Base-by-base conservation (phyloP, 2,888 invertebrate genomes). In the Chloromyia formosa region DNA sequence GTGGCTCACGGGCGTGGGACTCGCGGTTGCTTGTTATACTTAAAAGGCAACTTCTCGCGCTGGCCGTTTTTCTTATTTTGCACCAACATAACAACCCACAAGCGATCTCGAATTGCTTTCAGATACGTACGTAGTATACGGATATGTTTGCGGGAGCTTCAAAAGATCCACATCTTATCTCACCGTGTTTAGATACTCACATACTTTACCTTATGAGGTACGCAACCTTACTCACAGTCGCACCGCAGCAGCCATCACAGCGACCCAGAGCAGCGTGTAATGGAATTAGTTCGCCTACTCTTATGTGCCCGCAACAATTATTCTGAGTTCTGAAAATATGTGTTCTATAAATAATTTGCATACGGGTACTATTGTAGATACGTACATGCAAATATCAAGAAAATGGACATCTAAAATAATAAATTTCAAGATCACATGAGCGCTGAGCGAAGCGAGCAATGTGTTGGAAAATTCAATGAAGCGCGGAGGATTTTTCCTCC, bases 131-230 rank as follows among this genome's bases (percentile, higher is more conserved):
- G 2, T 35, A 35, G 3, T 35, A 35, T 35, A 35, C 27, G 27
- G 27, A 35, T 35, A 22, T 18, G 22, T 35, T 20, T 16, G 40
- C 40, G 45, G 10, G 66, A 49, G 49, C 66, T 49, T 45, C 22
- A 20, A 45, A 66, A 66, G 66, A 56, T 18, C 10, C 22, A 53
- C 16, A 53, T 16, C n/a, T 53, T n/a, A 16, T 16, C 16, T 53
- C n/a, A 16, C 53, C 16, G 14, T 14, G 27, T 49, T 49, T 35
- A 9, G 3, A n/a, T 56, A 10, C 18, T 10, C 18, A 56, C 20
- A 66, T 18, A 45, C 35, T 66, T 45, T 66, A 66, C 66, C 66
- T 49, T 66, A 66, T 49, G 66, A 45, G 66, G 66, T 49, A 18
- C 62, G 16, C 35, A 27, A 27, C 10, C 42, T 35, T 20, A 27